Evolutionary conservation across 2,797 vertebrate species (phyloP), one percentile per base, ranked within the genome.

Genomic region (Sebastes umbrosus): DNA sequence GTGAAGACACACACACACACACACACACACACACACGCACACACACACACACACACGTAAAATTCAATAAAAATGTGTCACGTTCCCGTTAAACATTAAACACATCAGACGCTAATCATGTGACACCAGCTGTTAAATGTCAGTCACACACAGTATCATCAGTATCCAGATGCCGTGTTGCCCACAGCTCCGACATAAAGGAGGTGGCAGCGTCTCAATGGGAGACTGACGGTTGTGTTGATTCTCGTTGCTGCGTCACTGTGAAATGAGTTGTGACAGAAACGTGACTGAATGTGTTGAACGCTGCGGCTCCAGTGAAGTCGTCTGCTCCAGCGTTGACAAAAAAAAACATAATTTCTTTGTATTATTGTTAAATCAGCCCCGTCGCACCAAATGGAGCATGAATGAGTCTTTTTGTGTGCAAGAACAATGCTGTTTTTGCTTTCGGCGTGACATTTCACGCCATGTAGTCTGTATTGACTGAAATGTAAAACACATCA

Each of bases 191-290:
- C 50, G 3, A 9, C 50, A 52, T n/a, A 52, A 52, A 52, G 50
- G 50, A 52, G 20, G 20, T 52, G 50, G 50, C 50, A 52, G 50
- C 20, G 50, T 20, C 8, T 52, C 50, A 52, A 52, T 52, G 20
- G 50, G 50, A 52, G 50, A n/a, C 8, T 52, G 50, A n/a, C 50
- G 14, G 50, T 46, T 46, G 43, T 9, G 78, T 36, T 69, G 74
- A 8, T 59, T 34, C 34, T 83, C 57, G 12, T 50, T 66, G 52
- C 54, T 12, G 62, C 6, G 3, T 3, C 52, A 1, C 25, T 32
- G 72, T 81, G 75, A 69, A 66, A 81, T 8, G 20, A 73, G 27
- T 8, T 55, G 60, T 74, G 66, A 80, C 80, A 20, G 60, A 16
- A 5, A 43, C 32, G 31, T 14, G 31, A 14, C 57, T 31, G 25